These are phyloP conservation scores for Cardinalis cardinalis DNA, from an alignment of 2,113 vertebrate species.

Conservation along the genomic window DNA sequence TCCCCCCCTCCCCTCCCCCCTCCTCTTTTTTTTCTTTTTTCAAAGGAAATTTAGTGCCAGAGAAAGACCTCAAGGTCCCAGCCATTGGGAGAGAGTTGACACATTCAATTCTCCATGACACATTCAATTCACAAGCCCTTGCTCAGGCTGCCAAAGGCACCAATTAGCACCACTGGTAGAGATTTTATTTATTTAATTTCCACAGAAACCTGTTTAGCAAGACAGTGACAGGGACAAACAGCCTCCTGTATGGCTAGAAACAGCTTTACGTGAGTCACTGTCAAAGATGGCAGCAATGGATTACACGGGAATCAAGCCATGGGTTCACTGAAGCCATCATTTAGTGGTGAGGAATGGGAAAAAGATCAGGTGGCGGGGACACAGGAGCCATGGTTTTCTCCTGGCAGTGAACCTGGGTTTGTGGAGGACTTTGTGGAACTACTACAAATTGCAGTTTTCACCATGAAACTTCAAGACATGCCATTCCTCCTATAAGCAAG, in stretches of 20 bases:
- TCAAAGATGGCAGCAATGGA: neutral
- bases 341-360: neutral
- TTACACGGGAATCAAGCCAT: neutral
- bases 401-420: neutral
- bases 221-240: neutral
- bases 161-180: slow-evolving; percentile 44
- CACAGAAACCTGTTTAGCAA: slow-evolving; percentile 37
- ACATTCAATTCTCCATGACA: slow-evolving; percentile 59
- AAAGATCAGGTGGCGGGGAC: neutral
- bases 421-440: neutral
- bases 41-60: slow-evolving; percentile 35
- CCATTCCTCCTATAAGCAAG: neutral
- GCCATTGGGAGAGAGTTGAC: slow-evolving; percentile 33
- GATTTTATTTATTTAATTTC: slow-evolving; percentile 53
- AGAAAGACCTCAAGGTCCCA: slow-evolving; percentile 44
- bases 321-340: neutral
- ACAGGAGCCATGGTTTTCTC: neutral
- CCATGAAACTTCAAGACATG: neutral
- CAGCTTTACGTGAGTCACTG: neutral
- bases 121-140: slow-evolving; percentile 40
- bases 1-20: rapidly evolving
- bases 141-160: slow-evolving; percentile 46
- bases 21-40: neutral
- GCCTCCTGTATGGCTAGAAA: neutral
- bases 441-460: neutral